Evolutionary conservation across 1,140 invertebrate species (phyloP), one percentile per base, ranked within the genome.

Genomic region (Trypoxylus dichotomus): DNA sequence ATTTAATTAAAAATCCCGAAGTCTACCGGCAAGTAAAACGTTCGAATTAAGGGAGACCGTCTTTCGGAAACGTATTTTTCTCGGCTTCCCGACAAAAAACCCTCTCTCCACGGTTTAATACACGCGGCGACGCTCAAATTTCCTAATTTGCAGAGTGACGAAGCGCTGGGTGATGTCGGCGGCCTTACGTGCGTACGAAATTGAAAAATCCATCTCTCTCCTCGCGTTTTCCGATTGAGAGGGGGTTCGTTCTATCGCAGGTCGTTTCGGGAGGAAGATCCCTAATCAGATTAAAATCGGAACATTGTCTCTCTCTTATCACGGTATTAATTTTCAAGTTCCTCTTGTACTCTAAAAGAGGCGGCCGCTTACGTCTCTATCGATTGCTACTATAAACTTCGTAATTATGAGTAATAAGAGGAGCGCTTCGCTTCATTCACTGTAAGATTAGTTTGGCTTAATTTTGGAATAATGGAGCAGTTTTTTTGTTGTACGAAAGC

Each of bases 241-340:
- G 47, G 15, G 47, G 21, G 47, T 58, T 58, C 47, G 24, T 54
- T 68, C 60, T 24, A 68, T 68, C 60, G 32, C 32, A 5, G n/a
- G 27, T 68, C 60, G 60, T 68, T 68, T 29, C 47, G 32, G n/a
- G 32, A 37, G 25, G 60, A 29, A 68, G 60, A 68, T 68, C 24
- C 60, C 21, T 68, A 68, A 68, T 68, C 60, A 68, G 60, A 68
- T 68, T 68, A 68, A 68, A 68, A 68, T 68, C 60, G 60, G 60
- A 68, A 68, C 60, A 68, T 68, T 68, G 60, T 68, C 60, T 68
- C 24, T 68, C 60, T 68, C 60, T 68, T 68, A 68, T 68, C 60
- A n/a, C 15, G 24, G 60, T 68, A 68, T 68, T 68, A 68, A 68
- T 68, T 68, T 68, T 68, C 60, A 68, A 68, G 60, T 68, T 68